A percentile compares a stretch with the other conserved stretches of the same genome.
Evolutionary conservation across 2,797 vertebrate species (phyloP).

Genomic region (Danio choprae): DNA sequence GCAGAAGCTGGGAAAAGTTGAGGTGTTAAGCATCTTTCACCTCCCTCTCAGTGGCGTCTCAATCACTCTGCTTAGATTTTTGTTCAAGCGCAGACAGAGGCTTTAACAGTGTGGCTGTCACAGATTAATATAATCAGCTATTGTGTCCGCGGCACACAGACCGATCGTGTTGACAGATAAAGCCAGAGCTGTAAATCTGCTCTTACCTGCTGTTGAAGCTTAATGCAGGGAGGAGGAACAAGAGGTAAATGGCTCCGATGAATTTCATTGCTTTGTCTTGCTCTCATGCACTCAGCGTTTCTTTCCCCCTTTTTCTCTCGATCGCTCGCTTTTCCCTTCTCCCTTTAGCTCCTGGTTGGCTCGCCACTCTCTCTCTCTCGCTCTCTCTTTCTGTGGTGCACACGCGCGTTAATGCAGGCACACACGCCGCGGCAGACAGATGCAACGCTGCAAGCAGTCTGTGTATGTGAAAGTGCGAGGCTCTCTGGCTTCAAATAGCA

Average conservation of each 20-base stretch:
- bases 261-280: conserved; percentile 82
- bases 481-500: conserved; percentile 81
- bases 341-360: conserved; percentile 23
- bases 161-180: conserved; percentile 50
- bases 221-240: conserved; percentile 80
- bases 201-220: conserved; percentile 82
- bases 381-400: conserved; percentile 69
- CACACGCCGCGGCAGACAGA: conserved; percentile 74
- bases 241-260: conserved; percentile 80
- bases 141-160: conserved; percentile 50
- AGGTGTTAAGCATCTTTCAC: conserved; percentile 70
- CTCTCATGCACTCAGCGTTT: conserved; percentile 74
- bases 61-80: conserved; percentile 33
- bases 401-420: conserved; percentile 58
- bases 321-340: conserved; percentile 39
- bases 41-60: conserved; percentile 60
- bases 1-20: conserved; percentile 70
- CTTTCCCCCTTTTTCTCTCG: conserved; percentile 62
- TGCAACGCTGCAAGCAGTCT: conserved; percentile 73
- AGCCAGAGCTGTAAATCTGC: conserved; percentile 51
- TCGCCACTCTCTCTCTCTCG: conserved; percentile 67
- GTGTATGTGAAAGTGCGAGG: conserved; percentile 62
- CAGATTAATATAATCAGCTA: conserved; percentile 63
- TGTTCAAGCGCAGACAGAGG: conserved; percentile 52
- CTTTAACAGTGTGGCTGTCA: conserved; percentile 57